These are phyloP conservation scores for Dryas iulia DNA, from an alignment of 1,140 invertebrate genomes.

Conservation along the genomic window DNA sequence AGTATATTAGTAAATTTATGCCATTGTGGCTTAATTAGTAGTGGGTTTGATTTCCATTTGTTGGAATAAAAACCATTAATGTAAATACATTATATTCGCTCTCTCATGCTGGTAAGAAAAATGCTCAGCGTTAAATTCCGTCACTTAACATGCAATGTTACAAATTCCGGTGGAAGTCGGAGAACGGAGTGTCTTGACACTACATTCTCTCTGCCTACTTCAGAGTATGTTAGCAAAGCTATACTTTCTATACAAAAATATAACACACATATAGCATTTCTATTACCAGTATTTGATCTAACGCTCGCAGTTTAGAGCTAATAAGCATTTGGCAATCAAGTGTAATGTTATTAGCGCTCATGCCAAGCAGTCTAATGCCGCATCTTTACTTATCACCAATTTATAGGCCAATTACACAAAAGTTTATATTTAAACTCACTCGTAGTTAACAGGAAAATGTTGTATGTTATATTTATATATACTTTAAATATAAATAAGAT, in stretches of 20 bases:
- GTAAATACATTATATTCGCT: no score
- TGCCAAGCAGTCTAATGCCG: slow-evolving; percentile 29
- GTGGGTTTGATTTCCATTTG: no score
- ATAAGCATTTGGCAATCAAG: slow-evolving; percentile 44
- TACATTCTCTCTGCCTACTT: background rate
- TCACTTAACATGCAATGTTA: background rate
- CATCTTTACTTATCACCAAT: slow-evolving; percentile 37
- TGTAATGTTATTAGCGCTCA: slow-evolving; percentile 35
- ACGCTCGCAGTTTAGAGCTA: slow-evolving; percentile 23
- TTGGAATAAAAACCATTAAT: no score
- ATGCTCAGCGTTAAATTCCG: background rate
- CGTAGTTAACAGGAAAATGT: background rate
- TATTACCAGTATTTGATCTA: background rate
- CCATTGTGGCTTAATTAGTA: no score
- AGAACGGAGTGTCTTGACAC: background rate
- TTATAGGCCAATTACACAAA: slow-evolving; percentile 21
- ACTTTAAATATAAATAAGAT: no score
- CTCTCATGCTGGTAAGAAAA: no score
- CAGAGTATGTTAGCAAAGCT: no score
- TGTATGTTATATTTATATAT: background rate
- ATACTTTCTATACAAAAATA: no score
- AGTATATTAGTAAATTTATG: no score
- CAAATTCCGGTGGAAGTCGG: background rate
- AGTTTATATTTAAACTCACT: background rate
- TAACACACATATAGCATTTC: background rate